A percentile compares a stretch with the other conserved stretches of the same genome.
phyloP scores from a whole-genome alignment of 2,888 invertebrate genomes.

The Cryptosula pallasiana region DNA sequence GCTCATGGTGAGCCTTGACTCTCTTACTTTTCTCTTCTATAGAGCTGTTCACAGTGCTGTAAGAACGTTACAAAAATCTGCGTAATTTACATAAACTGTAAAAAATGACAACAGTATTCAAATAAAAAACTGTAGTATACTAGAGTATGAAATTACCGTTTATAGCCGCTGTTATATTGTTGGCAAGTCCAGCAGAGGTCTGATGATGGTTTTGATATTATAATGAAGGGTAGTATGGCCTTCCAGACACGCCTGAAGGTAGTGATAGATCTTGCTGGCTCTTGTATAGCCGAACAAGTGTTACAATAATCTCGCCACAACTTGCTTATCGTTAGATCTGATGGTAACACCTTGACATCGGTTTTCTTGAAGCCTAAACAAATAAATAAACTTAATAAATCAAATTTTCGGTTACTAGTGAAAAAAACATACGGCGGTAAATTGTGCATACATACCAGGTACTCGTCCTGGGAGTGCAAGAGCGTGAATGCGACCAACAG shows the following conservation, averaged over 20 bases:
- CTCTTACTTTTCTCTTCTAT: not conserved
- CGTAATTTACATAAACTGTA: too few species aligned
- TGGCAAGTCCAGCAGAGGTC: constrained; percentile 30
- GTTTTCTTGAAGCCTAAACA: constrained; percentile 5
- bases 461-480: not conserved
- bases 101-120: too few species aligned
- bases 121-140: too few species aligned
- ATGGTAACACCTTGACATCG: constrained; percentile 1
- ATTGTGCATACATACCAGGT: not conserved
- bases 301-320: not conserved
- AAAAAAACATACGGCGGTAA: too few species aligned
- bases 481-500: not conserved
- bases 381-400: not conserved
- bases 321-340: not conserved
- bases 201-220: constrained; percentile 26
- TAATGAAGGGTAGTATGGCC: constrained; percentile 26
- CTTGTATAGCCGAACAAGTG: not conserved
- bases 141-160: not conserved
- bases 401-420: too few species aligned
- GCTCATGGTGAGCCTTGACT: not conserved
- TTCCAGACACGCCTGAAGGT: constrained; percentile 24
- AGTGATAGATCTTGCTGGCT: not conserved
- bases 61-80: too few species aligned
- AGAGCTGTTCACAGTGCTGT: not conserved
- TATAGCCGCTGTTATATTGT: constrained; percentile 22